A percentile compares a stretch with the other conserved stretches of the same genome.
phyloP scores from a whole-genome alignment of 2,113 vertebrate species.

The Orientallactaga bullata region DNA sequence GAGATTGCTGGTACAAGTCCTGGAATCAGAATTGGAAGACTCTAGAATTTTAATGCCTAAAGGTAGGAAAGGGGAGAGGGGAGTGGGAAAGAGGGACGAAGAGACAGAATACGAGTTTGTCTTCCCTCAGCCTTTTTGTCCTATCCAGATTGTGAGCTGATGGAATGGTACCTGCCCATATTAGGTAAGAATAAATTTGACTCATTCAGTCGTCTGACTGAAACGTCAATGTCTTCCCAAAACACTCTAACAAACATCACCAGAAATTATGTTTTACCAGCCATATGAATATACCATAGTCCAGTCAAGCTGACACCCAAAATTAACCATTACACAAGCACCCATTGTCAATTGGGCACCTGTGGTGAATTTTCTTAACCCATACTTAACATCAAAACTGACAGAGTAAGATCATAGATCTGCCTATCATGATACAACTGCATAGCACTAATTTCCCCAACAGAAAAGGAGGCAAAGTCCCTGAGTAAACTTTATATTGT shows the following conservation, averaged over 20 bases:
- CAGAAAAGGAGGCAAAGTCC: background rate
- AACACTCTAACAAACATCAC: background rate
- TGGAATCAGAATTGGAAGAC: background rate
- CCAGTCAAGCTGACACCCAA: background rate
- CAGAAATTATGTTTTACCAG: background rate
- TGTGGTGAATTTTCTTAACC: background rate
- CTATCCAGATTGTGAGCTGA: background rate
- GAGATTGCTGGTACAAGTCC: fast-evolving
- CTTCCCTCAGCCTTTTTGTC: background rate
- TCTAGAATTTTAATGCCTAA: background rate
- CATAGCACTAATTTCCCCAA: background rate
- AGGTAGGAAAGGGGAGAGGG: background rate
- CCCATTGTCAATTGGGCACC: background rate
- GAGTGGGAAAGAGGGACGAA: fast-evolving
- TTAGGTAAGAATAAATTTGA: background rate
- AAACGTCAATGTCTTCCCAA: background rate
- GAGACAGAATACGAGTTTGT: background rate
- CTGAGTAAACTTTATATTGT: background rate
- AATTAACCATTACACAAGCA: background rate
- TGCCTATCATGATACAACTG: background rate
- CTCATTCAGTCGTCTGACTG: background rate
- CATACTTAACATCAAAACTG: background rate
- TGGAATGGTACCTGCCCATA: background rate
- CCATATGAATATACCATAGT: background rate
- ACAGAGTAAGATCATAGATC: background rate